Evolutionary conservation across 1,140 invertebrate genomes (phyloP), one percentile per base, ranked within the genome.

Genomic region (Drosophila obscura): DNA sequence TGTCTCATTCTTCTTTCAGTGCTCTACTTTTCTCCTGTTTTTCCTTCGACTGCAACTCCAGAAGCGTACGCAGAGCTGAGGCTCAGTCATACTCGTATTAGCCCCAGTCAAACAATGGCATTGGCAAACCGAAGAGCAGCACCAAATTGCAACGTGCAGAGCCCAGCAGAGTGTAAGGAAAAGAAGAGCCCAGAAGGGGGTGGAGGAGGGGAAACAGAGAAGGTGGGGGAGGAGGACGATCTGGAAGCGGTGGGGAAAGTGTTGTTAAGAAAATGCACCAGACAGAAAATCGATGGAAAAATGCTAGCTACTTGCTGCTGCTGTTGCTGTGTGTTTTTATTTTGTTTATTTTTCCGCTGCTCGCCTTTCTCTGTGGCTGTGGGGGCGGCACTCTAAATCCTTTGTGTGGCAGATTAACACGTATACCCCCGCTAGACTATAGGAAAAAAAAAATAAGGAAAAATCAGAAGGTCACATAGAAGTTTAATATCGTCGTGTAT

Each of bases 61-160:
- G 77, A 59, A 69, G 69, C 51, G 50, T 15, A 57, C 65, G 50
- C 28, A 69, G 64, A 55, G 59, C 59, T 64, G 62, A 45, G 66
- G 59, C 80, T 79, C 73, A 68, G 62, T 73, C 72, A 75, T 75
- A 75, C 80, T 85, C 81, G 77, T 84, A 84, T 84, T 85, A 84
- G 81, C 81, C 77, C 73, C 80, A 85, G 81, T 84, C 81, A 84
- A 84, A 84, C 81, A 84, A 84, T 84, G 81, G 81, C 80, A 84
- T 80, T 85, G 80, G 81, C 72, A 66, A 77, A 63, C 67, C 74
- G 73, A 67, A 67, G 77, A 82, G 60, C 65, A 78, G 63, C 71
- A 66, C 61, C 77, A 73, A 84, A 80, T 84, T 84, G 80, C 80
- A 85, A 77, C 67, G 80, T 83, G 80, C 80, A 76, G 63, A 51